These are phyloP conservation scores for Zhengitettix transpicula DNA, from an alignment of 2,888 invertebrate genomes.

Conservation along the genomic window DNA sequence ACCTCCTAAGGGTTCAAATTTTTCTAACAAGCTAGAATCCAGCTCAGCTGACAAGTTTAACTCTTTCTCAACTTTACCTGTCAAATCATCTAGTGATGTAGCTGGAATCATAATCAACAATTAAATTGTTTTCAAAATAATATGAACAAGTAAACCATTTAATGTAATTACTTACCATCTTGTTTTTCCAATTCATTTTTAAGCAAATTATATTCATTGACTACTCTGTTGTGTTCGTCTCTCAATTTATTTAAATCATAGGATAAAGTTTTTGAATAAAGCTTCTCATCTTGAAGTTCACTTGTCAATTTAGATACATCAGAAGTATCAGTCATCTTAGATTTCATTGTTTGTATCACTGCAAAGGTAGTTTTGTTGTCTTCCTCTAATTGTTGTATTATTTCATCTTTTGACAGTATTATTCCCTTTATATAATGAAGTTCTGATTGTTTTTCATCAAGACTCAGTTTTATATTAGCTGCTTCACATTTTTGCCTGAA, in stretches of 20 bases:
- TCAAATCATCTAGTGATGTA: background rate
- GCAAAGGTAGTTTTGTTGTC: background rate
- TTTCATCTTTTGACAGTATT: background rate
- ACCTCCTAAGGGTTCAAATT: background rate
- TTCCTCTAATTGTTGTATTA: background rate
- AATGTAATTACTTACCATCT: background rate
- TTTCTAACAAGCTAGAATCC: background rate
- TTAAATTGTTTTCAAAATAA: background rate
- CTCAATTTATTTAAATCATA: background rate
- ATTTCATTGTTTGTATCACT: background rate
- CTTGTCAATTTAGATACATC: background rate
- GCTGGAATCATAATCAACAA: background rate
- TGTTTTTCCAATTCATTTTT: background rate
- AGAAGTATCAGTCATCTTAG: background rate
- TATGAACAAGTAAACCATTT: background rate
- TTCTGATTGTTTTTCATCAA: background rate
- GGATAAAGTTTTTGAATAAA: background rate
- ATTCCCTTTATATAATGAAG: background rate
- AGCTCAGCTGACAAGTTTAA: background rate
- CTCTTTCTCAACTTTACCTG: background rate
- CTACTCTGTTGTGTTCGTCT: background rate
- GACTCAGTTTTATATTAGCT: background rate
- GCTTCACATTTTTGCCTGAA: background rate
- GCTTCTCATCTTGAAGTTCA: background rate
- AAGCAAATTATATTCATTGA: background rate